Evolutionary conservation across 2,888 invertebrate genomes (phyloP).

Genomic region (Agrotis ipsilon): DNA sequence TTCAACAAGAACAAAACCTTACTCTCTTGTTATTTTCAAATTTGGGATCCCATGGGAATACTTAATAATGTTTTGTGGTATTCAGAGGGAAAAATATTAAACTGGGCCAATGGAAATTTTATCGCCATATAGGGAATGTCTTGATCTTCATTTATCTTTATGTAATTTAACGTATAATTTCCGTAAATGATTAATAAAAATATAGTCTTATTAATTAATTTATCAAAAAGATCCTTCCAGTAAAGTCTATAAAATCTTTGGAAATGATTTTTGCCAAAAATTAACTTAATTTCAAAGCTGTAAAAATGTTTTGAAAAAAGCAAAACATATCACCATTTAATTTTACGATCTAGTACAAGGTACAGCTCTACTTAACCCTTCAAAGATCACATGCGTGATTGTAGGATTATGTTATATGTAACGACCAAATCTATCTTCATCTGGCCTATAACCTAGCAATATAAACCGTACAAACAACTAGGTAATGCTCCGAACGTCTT

Average conservation of each 20-base stretch:
- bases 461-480: not conserved
- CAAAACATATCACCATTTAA: not conserved
- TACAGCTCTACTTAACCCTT: not conserved
- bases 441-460: not conserved
- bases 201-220: too few relatives aligned
- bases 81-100: too few relatives aligned
- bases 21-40: too few relatives aligned
- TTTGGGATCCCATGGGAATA: too few relatives aligned
- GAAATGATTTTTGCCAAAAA: not conserved
- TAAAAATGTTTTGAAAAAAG: too few relatives aligned
- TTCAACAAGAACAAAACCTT: too few relatives aligned
- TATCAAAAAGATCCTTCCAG: too few relatives aligned
- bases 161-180: too few relatives aligned
- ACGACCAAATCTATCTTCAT: not conserved
- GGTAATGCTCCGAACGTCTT: not conserved
- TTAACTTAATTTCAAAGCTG: too few relatives aligned
- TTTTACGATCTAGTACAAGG: not conserved
- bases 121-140: not conserved
- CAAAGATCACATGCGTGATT: not conserved
- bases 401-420: not conserved
- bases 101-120: too few relatives aligned
- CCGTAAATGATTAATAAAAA: too few relatives aligned
- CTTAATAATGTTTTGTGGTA: too few relatives aligned
- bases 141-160: not conserved
- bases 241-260: not conserved